phyloP scores from a whole-genome alignment of 2,113 vertebrate species.

The Struthio camelus region DNA sequence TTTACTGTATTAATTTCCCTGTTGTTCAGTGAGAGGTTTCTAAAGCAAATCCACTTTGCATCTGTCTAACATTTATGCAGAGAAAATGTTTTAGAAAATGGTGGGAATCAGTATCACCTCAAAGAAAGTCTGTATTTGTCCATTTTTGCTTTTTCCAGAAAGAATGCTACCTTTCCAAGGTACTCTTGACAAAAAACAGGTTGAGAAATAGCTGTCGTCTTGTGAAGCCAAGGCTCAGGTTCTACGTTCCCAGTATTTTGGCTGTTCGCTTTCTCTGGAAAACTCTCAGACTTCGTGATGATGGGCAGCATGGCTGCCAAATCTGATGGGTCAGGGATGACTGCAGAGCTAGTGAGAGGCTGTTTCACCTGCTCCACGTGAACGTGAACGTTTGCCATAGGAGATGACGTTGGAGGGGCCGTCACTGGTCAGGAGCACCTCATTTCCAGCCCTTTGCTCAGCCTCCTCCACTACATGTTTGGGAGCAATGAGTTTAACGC shows the following conservation, averaged over 20 bases:
- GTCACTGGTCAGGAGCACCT: background rate
- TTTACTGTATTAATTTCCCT: conserved; percentile 6
- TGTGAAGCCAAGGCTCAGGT: background rate
- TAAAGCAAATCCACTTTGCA: conserved; percentile 14
- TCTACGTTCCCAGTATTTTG: background rate
- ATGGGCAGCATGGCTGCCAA: background rate
- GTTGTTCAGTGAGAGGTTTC: background rate
- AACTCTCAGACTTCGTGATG: background rate
- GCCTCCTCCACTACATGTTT: background rate
- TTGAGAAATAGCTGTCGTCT: background rate
- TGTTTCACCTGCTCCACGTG: background rate
- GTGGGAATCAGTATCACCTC: background rate
- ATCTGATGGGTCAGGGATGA: background rate
- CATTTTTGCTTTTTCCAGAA: background rate
- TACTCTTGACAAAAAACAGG: background rate
- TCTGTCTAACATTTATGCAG: background rate
- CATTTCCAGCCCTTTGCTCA: background rate
- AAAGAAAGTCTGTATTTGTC: background rate
- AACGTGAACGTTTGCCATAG: background rate
- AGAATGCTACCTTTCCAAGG: background rate
- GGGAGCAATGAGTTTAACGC: background rate
- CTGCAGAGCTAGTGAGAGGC: background rate
- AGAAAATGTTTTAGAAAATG: background rate
- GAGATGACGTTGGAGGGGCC: background rate
- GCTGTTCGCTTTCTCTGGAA: background rate